Evolutionary conservation across 2,888 invertebrate genomes (phyloP).

Genomic region (Lasioglossum malachurum): DNA sequence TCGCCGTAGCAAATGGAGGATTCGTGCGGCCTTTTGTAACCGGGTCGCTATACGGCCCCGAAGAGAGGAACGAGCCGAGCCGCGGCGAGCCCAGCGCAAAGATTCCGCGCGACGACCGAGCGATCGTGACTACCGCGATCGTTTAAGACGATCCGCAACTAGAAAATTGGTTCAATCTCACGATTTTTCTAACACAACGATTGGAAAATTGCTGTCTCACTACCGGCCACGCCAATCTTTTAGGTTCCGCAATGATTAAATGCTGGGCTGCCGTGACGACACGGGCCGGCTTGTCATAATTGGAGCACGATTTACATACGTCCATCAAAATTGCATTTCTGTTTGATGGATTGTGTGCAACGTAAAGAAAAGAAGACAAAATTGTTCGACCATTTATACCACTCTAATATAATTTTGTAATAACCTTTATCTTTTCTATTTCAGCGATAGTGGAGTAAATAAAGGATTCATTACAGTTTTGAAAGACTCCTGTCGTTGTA

Average conservation of each 20-base stretch:
- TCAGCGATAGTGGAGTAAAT: not conserved
- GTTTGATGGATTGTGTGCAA: not conserved
- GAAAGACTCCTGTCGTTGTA: not conserved
- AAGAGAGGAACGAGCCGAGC: not conserved
- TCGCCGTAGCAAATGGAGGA: slow-evolving; percentile 38
- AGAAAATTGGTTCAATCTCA: slow-evolving; percentile 12
- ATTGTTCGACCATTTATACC: not conserved
- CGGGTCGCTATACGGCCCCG: slow-evolving; percentile 11
- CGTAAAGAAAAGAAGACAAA: not conserved
- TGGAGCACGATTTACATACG: not conserved
- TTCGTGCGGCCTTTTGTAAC: slow-evolving; percentile 50
- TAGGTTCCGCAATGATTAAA: not conserved
- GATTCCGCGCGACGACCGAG: not conserved
- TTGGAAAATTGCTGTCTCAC: not conserved
- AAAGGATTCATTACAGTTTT: not conserved
- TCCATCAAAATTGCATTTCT: not conserved
- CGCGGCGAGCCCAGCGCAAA: not conserved
- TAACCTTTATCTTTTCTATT: not conserved
- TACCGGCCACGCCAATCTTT: not conserved
- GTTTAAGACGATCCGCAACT: not conserved
- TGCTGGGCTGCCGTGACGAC: not conserved
- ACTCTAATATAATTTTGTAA: not conserved
- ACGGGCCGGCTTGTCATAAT: not conserved
- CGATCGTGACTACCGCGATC: slow-evolving; percentile 9
- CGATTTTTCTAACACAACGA: not conserved